Evolutionary conservation across 2,888 invertebrate genomes (phyloP).

Genomic region (Tachina fera): DNA sequence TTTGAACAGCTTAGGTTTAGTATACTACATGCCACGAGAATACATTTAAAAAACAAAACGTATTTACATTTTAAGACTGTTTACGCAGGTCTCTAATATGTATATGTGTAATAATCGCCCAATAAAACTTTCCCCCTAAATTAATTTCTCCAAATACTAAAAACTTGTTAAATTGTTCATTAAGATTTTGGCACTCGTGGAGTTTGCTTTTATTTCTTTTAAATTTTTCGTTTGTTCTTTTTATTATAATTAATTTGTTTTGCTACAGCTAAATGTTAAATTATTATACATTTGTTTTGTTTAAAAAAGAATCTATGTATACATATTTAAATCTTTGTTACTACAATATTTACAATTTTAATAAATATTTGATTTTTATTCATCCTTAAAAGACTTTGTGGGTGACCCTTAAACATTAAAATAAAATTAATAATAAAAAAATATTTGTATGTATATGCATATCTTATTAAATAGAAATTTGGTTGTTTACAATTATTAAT

Average conservation of each 20-base stretch:
- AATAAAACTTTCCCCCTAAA: too few relatives aligned
- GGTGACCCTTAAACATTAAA: conserved; percentile 46
- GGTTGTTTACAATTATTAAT: conserved; percentile 66
- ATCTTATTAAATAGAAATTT: conserved; percentile 62
- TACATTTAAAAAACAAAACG: too few relatives aligned
- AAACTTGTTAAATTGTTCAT: conserved; percentile 14
- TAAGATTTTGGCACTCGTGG: conserved; percentile 69
- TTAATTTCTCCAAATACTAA: background rate
- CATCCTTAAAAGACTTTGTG: conserved; percentile 50
- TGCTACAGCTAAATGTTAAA: conserved; percentile 46
- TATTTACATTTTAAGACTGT: too few relatives aligned
- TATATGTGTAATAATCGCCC: too few relatives aligned
- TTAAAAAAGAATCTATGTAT: conserved; percentile 38
- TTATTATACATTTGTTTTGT: conserved; percentile 60
- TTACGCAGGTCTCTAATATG: too few relatives aligned
- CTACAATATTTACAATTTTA: conserved; percentile 67
- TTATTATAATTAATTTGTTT: conserved; percentile 50
- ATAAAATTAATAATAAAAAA: conserved; percentile 45
- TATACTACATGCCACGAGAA: too few relatives aligned
- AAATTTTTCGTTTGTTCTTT: conserved; percentile 46
- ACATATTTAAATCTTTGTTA: conserved; percentile 15
- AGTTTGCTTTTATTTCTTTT: conserved; percentile 59
- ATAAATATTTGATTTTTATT: conserved; percentile 58
- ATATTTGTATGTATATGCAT: conserved; percentile 22
- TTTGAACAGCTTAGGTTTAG: too few relatives aligned